Evolutionary conservation across 2,888 invertebrate species (phyloP).

Genomic region (Hirtodrosophila trivittata): DNA sequence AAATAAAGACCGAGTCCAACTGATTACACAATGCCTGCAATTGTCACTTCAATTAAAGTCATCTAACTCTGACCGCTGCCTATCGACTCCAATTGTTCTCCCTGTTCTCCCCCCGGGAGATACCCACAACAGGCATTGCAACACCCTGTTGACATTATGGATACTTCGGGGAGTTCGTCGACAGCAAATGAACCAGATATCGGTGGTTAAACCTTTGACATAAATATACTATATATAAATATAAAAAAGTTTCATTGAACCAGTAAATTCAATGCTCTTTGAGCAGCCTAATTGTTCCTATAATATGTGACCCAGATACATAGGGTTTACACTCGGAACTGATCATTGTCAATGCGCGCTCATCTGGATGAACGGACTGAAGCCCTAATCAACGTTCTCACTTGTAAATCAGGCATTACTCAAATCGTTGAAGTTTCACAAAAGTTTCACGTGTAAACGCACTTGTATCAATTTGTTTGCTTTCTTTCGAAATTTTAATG

Average conservation of each 20-base stretch:
- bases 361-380: conserved; percentile 5
- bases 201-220: too few relatives aligned
- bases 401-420: too few relatives aligned
- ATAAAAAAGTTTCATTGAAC: background rate
- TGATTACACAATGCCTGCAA: conserved; percentile 50
- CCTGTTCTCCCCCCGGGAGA: too few relatives aligned
- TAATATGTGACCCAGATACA: conserved; percentile 49
- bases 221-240: background rate
- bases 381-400: too few relatives aligned
- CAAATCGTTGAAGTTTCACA: too few relatives aligned
- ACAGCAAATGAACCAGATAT: too few relatives aligned
- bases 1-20: conserved; percentile 30
- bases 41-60: conserved; percentile 48
- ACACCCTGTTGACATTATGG: too few relatives aligned
- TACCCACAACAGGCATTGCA: too few relatives aligned
- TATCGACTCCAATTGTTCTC: conserved; percentile 6
- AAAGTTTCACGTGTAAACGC: too few relatives aligned
- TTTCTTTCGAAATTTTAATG: conserved; percentile 5
- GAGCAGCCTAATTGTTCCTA: conserved; percentile 39
- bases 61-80: conserved; percentile 31
- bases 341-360: conserved; percentile 25
- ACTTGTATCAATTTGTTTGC: conserved; percentile 18
- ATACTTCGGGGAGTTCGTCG: too few relatives aligned
- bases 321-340: conserved; percentile 5
- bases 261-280: conserved; percentile 28